Evolutionary conservation across 2,113 vertebrate genomes (phyloP).

Genomic region (Ploceus nigricollis): DNA sequence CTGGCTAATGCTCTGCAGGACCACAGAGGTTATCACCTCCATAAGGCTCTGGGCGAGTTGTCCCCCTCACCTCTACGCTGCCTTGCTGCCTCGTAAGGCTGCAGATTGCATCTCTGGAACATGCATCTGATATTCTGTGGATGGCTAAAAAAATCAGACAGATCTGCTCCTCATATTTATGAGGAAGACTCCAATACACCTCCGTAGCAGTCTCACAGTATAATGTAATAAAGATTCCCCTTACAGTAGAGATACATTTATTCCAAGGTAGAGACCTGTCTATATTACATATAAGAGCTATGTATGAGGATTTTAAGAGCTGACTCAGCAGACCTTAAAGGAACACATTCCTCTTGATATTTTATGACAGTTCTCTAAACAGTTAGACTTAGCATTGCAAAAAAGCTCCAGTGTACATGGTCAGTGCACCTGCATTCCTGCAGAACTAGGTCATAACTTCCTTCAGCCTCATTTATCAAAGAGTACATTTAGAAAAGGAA

Average conservation of each 20-base stretch:
- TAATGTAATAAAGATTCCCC: neutral
- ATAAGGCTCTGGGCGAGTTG: neutral
- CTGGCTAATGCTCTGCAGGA: neutral
- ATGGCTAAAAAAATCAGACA: neutral
- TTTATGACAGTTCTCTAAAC: neutral
- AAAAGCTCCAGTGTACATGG: neutral
- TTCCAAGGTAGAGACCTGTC: neutral
- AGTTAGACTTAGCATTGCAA: neutral
- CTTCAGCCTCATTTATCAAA: neutral
- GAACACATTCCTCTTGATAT: neutral
- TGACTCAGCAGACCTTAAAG: neutral
- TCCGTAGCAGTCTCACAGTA: too few relatives aligned
- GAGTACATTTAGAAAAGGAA: neutral
- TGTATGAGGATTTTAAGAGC: neutral
- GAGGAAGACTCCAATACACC: neutral
- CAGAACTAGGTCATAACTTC: neutral
- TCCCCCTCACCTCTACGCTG: rapidly evolving
- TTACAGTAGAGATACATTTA: neutral
- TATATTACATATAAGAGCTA: neutral
- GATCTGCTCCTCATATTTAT: neutral
- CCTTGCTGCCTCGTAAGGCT: neutral
- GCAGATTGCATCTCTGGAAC: neutral
- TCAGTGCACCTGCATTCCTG: neutral
- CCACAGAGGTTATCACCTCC: rapidly evolving
- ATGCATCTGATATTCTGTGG: neutral